Conservation (phyloP, 2,113 vertebrate genomes). For the Pollachius pollachius region DNA sequence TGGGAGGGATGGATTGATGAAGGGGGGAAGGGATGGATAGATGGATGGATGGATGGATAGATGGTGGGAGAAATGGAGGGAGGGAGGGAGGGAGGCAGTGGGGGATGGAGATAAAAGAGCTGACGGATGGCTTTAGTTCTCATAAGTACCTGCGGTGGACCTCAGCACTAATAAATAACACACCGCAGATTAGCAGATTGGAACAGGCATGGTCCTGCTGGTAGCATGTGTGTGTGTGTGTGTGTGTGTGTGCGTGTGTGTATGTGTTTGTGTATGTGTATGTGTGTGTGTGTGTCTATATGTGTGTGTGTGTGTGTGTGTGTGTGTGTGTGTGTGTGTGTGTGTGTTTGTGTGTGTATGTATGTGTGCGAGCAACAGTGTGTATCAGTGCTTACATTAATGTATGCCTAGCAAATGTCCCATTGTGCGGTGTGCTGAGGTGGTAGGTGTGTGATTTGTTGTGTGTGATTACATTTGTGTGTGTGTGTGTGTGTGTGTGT, state of each 20-base stretch:
- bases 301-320: slow-evolving; percentile 9
- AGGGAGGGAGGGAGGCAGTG: background rate
- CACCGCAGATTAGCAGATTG: slow-evolving; percentile 70
- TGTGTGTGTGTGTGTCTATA: slow-evolving; percentile 4
- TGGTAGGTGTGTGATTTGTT: too few species aligned
- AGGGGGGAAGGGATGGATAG: background rate
- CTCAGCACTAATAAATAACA: slow-evolving; percentile 70
- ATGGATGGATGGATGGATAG: background rate
- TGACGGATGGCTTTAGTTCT: slow-evolving; percentile 60
- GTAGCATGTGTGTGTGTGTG: slow-evolving; percentile 2
- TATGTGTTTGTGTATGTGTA: slow-evolving; percentile 8
- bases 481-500: too few species aligned
- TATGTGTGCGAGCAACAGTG: background rate
- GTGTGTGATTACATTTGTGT: too few species aligned
- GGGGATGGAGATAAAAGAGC: slow-evolving; percentile 44
- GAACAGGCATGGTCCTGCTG: slow-evolving; percentile 21
- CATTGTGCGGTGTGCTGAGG: too few species aligned
- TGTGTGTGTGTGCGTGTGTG: slow-evolving; percentile 10
- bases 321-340: slow-evolving; percentile 9
- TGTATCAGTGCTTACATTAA: too few species aligned
- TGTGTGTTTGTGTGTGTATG: background rate
- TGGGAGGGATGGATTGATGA: background rate
- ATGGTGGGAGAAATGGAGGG: background rate
- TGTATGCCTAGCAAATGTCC: too few species aligned
- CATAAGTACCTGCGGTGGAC: slow-evolving; percentile 56